These are phyloP conservation scores for Teleogryllus occipitalis DNA, from an alignment of 1,140 invertebrate species.

Conservation along the genomic window DNA sequence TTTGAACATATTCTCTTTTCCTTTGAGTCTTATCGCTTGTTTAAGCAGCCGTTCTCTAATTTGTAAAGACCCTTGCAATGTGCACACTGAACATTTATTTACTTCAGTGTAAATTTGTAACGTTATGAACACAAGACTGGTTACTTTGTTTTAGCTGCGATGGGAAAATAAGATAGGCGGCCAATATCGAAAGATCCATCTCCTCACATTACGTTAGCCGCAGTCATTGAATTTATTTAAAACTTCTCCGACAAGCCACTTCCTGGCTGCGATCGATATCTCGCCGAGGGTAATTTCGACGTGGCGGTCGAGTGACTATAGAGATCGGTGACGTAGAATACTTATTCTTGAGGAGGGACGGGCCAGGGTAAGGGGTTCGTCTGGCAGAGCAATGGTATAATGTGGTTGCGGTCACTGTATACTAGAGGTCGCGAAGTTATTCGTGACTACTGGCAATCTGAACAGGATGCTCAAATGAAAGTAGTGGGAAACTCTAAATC, in stretches of 20 bases:
- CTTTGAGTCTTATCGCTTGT: not conserved
- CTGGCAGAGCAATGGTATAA: too few relatives aligned
- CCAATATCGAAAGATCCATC: not conserved
- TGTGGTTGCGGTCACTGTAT: too few relatives aligned
- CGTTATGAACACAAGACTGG: not conserved
- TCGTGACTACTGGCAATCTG: too few relatives aligned
- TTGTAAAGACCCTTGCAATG: not conserved
- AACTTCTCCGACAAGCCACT: not conserved
- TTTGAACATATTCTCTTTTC: not conserved
- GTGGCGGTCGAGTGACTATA: not conserved
- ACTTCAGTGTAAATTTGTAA: not conserved
- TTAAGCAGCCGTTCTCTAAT: not conserved
- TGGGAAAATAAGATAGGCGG: not conserved
- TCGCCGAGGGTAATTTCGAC: not conserved
- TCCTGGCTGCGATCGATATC: not conserved
- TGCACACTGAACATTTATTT: not conserved
- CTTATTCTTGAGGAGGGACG: not conserved
- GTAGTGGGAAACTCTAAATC: too few relatives aligned
- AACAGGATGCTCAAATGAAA: too few relatives aligned
- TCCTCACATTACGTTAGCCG: not conserved
- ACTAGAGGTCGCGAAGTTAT: too few relatives aligned
- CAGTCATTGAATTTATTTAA: slow-evolving; percentile 1
- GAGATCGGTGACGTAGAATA: not conserved
- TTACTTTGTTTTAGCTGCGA: not conserved
- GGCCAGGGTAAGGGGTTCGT: too few relatives aligned